A percentile compares a stretch with the other conserved stretches of the same genome.
Conservation (phyloP, 2,888 invertebrate species). For the Gastracanthus pulcherrimus region DNA sequence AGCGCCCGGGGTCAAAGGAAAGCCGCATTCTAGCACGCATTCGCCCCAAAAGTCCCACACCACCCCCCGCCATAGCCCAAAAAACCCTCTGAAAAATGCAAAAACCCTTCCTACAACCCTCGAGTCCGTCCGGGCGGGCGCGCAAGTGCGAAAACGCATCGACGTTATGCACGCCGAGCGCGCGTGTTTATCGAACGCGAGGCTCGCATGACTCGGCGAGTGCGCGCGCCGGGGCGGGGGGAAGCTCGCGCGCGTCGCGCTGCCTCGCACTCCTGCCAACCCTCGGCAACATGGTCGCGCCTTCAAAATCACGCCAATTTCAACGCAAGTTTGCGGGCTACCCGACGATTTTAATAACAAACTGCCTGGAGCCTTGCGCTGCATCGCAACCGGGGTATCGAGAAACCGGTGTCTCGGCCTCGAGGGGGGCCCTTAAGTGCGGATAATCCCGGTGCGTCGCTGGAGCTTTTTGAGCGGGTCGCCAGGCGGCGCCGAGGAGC, state of each 20-base stretch:
- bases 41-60: neutral
- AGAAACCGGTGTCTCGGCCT: no score
- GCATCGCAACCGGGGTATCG: rapidly evolving
- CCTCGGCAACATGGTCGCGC: neutral
- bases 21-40: slow-evolving; percentile 23
- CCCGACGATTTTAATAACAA: neutral
- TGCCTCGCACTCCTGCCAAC: neutral
- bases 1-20: slow-evolving; percentile 45
- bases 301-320: neutral
- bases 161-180: neutral
- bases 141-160: neutral
- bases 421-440: neutral
- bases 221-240: neutral
- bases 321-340: neutral
- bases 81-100: neutral
- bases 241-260: slow-evolving; percentile 18
- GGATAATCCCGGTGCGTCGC: neutral
- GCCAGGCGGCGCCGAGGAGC: slow-evolving; percentile 4
- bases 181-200: slow-evolving; percentile 51
- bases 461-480: neutral
- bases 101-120: neutral
- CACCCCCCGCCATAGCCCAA: no score
- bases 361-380: neutral
- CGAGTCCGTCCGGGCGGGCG: no score
- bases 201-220: slow-evolving; percentile 51